Conservation (phyloP, 1,140 invertebrate species). For the Dufourea novaeangliae region DNA sequence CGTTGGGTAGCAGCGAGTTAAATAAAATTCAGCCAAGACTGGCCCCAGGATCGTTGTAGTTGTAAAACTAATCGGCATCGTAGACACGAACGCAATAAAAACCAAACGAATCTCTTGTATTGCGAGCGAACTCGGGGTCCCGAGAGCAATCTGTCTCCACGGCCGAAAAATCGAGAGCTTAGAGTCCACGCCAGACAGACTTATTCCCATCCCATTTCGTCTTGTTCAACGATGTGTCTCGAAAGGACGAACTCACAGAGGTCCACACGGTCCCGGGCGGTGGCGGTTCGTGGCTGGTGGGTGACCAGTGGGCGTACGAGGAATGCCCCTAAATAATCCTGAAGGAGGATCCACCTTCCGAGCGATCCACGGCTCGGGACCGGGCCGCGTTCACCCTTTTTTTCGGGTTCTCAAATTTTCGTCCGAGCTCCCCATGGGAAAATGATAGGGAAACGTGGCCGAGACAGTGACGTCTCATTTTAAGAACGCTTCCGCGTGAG, state of each 20-base stretch:
- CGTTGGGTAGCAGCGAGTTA: no score
- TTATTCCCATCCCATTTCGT: conserved; percentile 33
- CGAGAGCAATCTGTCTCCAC: conserved; percentile 19
- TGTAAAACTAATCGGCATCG: not conserved
- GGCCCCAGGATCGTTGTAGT: not conserved
- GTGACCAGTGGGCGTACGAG: conserved; percentile 65
- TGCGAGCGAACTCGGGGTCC: conserved; percentile 4
- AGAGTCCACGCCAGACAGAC: conserved; percentile 16
- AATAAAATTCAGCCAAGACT: not conserved
- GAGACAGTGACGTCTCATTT: conserved; percentile 33
- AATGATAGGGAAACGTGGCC: conserved; percentile 33
- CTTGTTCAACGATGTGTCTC: conserved; percentile 40
- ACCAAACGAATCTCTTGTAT: not conserved
- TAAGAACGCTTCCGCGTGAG: conserved; percentile 7
- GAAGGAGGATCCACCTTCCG: conserved; percentile 43
- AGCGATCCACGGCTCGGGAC: not conserved
- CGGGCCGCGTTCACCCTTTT: conserved; percentile 50
- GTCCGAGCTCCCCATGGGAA: conserved; percentile 23
- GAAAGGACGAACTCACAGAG: conserved; percentile 35
- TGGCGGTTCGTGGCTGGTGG: conserved; percentile 53
- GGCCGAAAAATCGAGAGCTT: not conserved
- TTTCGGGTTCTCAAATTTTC: conserved; percentile 62
- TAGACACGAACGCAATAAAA: conserved; percentile 20
- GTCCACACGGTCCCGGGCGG: conserved; percentile 12
- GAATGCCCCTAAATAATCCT: conserved; percentile 72